A percentile compares a stretch with the other conserved stretches of the same genome.
These are phyloP conservation scores for Orthosia gothica DNA, from an alignment of 2,888 invertebrate genomes.

Conservation along the genomic window DNA sequence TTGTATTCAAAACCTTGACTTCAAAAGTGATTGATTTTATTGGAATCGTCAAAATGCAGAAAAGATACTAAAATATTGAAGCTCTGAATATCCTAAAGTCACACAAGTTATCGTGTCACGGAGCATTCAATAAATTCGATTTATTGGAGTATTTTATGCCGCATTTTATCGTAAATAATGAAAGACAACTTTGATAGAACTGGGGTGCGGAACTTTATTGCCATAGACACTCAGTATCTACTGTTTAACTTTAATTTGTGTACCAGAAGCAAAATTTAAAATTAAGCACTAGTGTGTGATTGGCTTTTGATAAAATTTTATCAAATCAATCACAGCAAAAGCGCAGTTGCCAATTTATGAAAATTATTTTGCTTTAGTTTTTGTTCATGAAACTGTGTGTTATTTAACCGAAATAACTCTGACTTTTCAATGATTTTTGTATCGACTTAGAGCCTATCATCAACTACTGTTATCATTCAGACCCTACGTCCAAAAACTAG, in stretches of 20 bases:
- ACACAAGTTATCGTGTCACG: constrained; percentile 45
- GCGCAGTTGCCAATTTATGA: neutral
- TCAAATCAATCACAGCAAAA: neutral
- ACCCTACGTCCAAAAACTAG: constrained; percentile 35
- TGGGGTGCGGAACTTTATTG: neutral
- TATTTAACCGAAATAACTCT: neutral
- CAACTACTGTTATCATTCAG: neutral
- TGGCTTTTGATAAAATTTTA: neutral
- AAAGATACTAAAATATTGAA: constrained; percentile 24
- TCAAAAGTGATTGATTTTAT: constrained; percentile 8
- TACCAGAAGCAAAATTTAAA: neutral
- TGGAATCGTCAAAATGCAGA: constrained; percentile 2
- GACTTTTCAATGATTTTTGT: neutral
- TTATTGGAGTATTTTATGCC: constrained; percentile 15
- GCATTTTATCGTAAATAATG: constrained; percentile 21
- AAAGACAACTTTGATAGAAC: neutral
- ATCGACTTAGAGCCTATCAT: neutral
- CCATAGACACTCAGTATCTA: no score
- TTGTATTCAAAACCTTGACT: constrained; percentile 25
- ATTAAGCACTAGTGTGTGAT: neutral
- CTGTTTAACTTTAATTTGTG: no score
- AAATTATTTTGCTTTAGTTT: neutral
- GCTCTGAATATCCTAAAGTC: constrained; percentile 31
- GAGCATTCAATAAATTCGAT: constrained; percentile 36
- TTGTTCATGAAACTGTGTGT: neutral